Percentiles rank a stretch among this genome's conserved stretches.
Evolutionary conservation across 2,113 vertebrate species (phyloP).

Genomic region (Gasterosteus aculeatus): DNA sequence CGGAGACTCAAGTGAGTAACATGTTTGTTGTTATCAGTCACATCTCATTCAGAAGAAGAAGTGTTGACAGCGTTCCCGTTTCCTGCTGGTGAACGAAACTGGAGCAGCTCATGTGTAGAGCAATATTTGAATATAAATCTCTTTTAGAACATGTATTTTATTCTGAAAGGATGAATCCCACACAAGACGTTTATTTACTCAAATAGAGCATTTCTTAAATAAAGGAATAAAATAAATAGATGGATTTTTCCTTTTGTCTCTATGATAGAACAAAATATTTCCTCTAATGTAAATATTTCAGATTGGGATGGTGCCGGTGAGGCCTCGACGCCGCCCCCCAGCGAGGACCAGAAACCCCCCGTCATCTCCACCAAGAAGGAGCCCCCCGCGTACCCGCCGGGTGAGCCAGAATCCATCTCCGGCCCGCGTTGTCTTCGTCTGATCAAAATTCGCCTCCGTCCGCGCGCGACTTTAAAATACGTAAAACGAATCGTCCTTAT

Average conservation of each 20-base stretch:
- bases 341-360: constrained; percentile 72
- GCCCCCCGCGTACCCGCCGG: constrained; percentile 82
- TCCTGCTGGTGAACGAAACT: too few relatives aligned
- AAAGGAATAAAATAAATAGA: background rate
- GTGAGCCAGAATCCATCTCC: constrained; percentile 67
- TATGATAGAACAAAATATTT: background rate
- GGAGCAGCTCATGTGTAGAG: too few relatives aligned
- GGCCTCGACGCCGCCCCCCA: constrained; percentile 51
- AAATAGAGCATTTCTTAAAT: too few relatives aligned
- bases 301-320: constrained; percentile 61
- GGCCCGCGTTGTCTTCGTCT: too few relatives aligned
- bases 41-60: too few relatives aligned
- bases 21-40: background rate
- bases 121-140: too few relatives aligned
- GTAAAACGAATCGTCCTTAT: background rate
- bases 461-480: background rate
- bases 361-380: constrained; percentile 80
- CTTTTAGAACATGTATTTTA: too few relatives aligned
- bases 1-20: constrained; percentile 55
- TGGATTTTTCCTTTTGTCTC: too few relatives aligned
- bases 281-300: constrained; percentile 8
- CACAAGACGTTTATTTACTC: too few relatives aligned
- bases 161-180: too few relatives aligned
- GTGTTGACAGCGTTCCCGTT: too few relatives aligned
- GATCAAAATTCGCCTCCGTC: too few relatives aligned